These are phyloP conservation scores for Agrochola macilenta DNA, from an alignment of 2,888 invertebrate species.

Conservation along the genomic window DNA sequence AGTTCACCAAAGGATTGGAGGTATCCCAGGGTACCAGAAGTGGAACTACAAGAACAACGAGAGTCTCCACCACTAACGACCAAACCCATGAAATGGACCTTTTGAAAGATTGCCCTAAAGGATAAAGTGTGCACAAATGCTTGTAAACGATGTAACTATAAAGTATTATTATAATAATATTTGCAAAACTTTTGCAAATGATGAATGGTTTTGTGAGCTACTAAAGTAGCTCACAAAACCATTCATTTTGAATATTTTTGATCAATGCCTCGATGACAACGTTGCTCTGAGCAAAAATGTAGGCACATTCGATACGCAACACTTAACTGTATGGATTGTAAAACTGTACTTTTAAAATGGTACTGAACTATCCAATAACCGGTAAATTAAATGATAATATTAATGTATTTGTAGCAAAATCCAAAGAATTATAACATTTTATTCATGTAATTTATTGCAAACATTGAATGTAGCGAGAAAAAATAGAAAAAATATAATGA, in stretches of 20 bases:
- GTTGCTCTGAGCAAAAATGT: background rate
- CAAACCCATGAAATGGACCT: constrained; percentile 21
- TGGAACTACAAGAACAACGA: background rate
- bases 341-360: background rate
- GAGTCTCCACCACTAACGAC: background rate
- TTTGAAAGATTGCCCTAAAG: constrained; percentile 9
- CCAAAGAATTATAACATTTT: background rate
- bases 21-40: constrained; percentile 9
- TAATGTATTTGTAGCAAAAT: constrained; percentile 1
- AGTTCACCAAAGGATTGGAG: background rate
- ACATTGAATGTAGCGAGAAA: background rate
- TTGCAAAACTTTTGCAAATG: background rate
- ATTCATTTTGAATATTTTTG: background rate
- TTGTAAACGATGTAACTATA: background rate
- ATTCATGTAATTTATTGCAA: background rate
- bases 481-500: too few relatives aligned
- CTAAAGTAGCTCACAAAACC: background rate
- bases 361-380: background rate
- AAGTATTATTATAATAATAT: background rate
- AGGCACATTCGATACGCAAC: background rate
- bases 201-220: too few relatives aligned
- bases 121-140: background rate
- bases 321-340: background rate
- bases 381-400: background rate
- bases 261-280: background rate